Base-by-base conservation (phyloP, 2,797 vertebrate genomes). In the Rhyacichthys aspro region DNA sequence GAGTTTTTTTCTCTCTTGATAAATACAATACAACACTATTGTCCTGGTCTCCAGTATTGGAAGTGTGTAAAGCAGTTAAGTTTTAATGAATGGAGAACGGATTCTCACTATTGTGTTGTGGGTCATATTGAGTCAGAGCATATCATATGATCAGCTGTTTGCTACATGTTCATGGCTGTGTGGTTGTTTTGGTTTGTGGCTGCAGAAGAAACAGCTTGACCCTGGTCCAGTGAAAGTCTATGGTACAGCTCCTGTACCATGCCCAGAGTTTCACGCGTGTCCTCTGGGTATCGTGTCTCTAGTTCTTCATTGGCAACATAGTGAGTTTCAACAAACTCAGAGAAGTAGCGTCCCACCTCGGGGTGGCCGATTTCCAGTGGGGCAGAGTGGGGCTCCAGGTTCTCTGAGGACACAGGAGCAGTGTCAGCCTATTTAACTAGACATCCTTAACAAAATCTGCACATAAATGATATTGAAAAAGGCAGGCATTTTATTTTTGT, bases 291-390 rank as follows among this genome's bases (percentile, higher is more conserved):
- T 0, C 94, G 94, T 0, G 92, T 80, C 72, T 94, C 94, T 17
- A 99, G 91, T 84, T 98, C 96, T 0, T 95, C 91, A 0, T 98
- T 99, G 44, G 94, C 92, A 52, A 94, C 59, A 56, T 98, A 99
- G 90, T 97, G 92, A 0, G 88, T 80, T 71, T 94, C 91, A 0
- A 91, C 84, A 47, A 97, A 98, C 88, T 98, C 96, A 0, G 93
- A 94, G 79, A 99, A 99, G 70, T 99, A 98, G 70, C 96, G 96
- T 3, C 95, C 95, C 0, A 98, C 94, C 62, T 98, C 96, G 0
- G 95, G 95, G 88, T 99, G 97, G 3, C 92, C 92, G 68, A 99
- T 98, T 89, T 98, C 96, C 76, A 92, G 88, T 0, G 96, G 97
- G 55, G 93, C 91, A 0, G 93, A 88, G 53, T 96, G 96, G 28